These are phyloP conservation scores for Setipinna tenuifilis DNA, from an alignment of 2,797 vertebrate genomes.

Conservation along the genomic window DNA sequence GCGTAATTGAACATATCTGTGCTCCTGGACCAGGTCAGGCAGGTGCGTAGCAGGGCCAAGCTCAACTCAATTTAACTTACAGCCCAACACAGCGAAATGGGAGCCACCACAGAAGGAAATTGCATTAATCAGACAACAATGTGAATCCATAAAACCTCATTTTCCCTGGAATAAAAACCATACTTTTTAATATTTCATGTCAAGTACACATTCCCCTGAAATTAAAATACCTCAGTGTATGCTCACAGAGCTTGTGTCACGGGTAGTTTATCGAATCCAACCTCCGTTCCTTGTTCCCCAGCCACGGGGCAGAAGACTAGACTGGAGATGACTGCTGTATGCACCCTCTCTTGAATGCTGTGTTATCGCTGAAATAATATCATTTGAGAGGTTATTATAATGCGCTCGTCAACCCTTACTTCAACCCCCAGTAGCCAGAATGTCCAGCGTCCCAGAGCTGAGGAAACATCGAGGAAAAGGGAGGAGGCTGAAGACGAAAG, in stretches of 20 bases:
- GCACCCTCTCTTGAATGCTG: background rate
- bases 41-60: constrained; percentile 21
- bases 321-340: constrained; percentile 6
- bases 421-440: background rate
- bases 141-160: background rate
- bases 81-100: background rate
- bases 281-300: background rate
- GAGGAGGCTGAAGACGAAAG: constrained; percentile 18
- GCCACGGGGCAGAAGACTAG: background rate
- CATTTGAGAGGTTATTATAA: constrained; percentile 4
- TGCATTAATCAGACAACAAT: background rate
- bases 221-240: background rate
- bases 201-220: background rate
- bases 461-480: background rate
- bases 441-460: background rate
- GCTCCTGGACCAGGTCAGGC: constrained; percentile 41
- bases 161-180: background rate
- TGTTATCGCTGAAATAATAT: constrained; percentile 16
- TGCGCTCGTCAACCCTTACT: background rate
- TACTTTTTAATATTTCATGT: background rate
- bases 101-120: background rate
- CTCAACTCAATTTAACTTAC: constrained; percentile 4
- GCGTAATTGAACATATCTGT: constrained; percentile 44
- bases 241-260: background rate
- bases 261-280: background rate